These are phyloP conservation scores for Anorthoa munda DNA, from an alignment of 2,888 invertebrate species.

Conservation along the genomic window DNA sequence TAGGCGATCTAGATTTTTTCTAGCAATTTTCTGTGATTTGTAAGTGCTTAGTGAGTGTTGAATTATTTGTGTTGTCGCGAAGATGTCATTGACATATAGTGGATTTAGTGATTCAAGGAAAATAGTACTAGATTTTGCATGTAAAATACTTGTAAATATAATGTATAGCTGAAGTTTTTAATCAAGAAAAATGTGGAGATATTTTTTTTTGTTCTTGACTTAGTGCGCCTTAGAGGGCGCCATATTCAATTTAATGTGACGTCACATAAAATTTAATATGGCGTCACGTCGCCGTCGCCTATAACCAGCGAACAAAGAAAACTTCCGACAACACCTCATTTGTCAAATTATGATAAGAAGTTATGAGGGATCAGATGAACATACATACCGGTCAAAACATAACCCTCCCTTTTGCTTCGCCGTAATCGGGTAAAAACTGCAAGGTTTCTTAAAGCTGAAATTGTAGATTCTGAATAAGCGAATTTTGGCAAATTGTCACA, in stretches of 20 bases:
- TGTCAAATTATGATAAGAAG: too few species aligned
- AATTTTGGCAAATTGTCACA: slow-evolving; percentile 15
- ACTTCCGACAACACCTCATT: too few species aligned
- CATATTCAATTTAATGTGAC: too few species aligned
- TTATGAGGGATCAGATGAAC: too few species aligned
- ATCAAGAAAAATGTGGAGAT: background rate
- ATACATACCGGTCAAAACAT: too few species aligned
- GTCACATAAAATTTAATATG: too few species aligned
- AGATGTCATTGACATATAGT: slow-evolving; percentile 15
- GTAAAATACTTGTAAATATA: background rate
- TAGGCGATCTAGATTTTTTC: slow-evolving; percentile 40
- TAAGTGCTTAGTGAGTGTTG: slow-evolving; percentile 14
- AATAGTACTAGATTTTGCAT: background rate
- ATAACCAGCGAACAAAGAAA: too few species aligned
- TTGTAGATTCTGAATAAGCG: background rate
- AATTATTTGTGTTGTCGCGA: slow-evolving; percentile 11
- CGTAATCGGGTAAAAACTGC: background rate
- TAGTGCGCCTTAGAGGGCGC: too few species aligned
- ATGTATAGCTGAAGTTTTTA: background rate
- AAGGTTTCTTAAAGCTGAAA: background rate
- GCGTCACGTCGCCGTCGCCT: too few species aligned
- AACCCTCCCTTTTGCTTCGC: too few species aligned
- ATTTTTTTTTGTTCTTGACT: too few species aligned
- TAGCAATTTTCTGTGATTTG: slow-evolving; percentile 16
- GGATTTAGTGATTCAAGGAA: background rate